Evolutionary conservation across 2,113 vertebrate genomes (phyloP).

Genomic region (Phodopus roborovskii): DNA sequence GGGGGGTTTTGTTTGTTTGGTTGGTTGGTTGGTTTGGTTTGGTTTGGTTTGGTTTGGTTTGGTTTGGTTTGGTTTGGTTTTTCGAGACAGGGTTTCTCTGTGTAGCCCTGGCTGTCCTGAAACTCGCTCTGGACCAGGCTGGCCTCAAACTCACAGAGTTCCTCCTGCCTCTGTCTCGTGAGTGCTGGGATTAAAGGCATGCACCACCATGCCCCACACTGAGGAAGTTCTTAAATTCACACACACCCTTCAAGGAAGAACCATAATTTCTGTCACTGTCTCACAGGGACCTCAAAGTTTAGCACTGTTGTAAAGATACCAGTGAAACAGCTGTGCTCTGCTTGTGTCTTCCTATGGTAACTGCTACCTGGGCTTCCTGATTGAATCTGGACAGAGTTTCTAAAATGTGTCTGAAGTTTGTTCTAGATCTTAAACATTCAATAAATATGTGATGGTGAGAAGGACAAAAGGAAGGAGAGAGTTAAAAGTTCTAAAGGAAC

Average conservation of each 20-base stretch:
- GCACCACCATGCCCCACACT: background rate
- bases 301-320: background rate
- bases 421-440: background rate
- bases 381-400: slow-evolving; percentile 4
- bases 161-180: too few species aligned
- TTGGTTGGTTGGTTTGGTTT: too few species aligned
- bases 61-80: background rate
- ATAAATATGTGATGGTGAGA: background rate
- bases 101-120: too few species aligned
- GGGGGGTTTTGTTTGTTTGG: too few species aligned
- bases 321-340: background rate
- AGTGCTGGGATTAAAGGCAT: too few species aligned
- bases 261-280: background rate
- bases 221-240: slow-evolving; percentile 36
- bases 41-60: too few species aligned
- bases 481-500: background rate
- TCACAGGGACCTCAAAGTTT: background rate
- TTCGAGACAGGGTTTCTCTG: background rate
- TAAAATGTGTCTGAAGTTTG: slow-evolving; percentile 50
- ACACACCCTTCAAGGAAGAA: slow-evolving; percentile 25
- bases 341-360: background rate
- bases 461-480: background rate
- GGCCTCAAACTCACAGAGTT: too few species aligned
- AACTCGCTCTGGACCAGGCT: too few species aligned
- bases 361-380: background rate